Base-by-base conservation (phyloP, 1,140 invertebrate species). In the Drosophila arizonae region DNA sequence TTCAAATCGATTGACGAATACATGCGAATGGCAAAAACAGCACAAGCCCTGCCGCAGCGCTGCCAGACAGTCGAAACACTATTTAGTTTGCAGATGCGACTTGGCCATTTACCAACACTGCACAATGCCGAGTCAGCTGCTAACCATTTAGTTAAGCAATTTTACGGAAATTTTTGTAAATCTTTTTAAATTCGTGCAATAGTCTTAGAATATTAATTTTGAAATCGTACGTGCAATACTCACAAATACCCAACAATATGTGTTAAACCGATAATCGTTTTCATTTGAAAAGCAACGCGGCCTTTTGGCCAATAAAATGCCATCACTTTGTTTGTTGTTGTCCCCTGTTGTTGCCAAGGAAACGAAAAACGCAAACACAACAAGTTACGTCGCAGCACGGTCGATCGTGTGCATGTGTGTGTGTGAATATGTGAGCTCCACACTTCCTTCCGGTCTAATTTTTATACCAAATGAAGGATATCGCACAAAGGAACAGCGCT, bases 381-480 rank as follows among this genome's bases (percentile, higher is more conserved):
- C 82, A 81, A 85, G 78, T 81, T 81, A 81, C 78, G 78, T 81
- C 61, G 61, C 11, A 50, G 57, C 55, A 67, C 74, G 70, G 51
- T 81, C 75, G 66, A 75, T 75, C 60, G 43, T 55, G 36, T n/a
- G 33, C n/a, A 28, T 54, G 30, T 55, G 55, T 55, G 55, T 72
- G 46, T 55, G 60, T 39, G 21, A 55, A n/a, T 55, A 46, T 72
- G 1, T 46, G 46, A 33, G 60, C 46, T 54, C 51, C 64, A 77
- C 60, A 87, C 71, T 81, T 87, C 84, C 84, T 88, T 88, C 85
- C 84, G 85, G 85, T 85, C 80, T 68, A 63, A 72, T 80, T 89
- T 78, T 54, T 74, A 62, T 41, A 72, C 54, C 50, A 61, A 72
- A 68, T 63, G 46, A 45, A 55, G 36, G 36, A 43, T 33, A 52